These are phyloP conservation scores for Ephestia elutella DNA, from an alignment of 1,140 invertebrate genomes.

Conservation along the genomic window DNA sequence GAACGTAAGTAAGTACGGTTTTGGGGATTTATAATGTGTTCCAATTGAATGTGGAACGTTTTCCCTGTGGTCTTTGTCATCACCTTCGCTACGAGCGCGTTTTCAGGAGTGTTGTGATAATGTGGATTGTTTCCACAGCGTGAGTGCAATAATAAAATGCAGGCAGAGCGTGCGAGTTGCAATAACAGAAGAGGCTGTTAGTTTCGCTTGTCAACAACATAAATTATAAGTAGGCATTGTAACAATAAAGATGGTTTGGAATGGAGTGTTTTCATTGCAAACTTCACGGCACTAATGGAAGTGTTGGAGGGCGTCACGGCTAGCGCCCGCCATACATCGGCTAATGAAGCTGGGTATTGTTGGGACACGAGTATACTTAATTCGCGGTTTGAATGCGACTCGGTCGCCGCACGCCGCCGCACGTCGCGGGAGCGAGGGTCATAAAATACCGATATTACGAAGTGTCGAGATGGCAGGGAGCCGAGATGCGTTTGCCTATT, in stretches of 20 bases:
- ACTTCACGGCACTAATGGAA: conserved; percentile 54
- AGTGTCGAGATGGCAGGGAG: conserved; percentile 31
- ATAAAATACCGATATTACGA: conserved; percentile 46
- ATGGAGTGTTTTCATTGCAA: conserved; percentile 57
- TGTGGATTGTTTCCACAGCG: conserved; percentile 17
- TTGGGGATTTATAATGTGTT: conserved; percentile 59
- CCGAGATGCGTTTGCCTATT: neutral
- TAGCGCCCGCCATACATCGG: conserved; percentile 57
- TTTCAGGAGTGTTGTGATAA: conserved; percentile 19
- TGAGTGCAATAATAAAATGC: conserved; percentile 52
- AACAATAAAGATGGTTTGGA: conserved; percentile 49
- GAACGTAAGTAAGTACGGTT: conserved; percentile 59
- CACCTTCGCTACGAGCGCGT: conserved; percentile 13
- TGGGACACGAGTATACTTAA: conserved; percentile 55
- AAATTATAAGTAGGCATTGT: conserved; percentile 65
- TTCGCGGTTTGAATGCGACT: conserved; percentile 38
- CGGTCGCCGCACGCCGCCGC: conserved; percentile 26
- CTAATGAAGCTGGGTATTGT: conserved; percentile 66
- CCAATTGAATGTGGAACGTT: conserved; percentile 40
- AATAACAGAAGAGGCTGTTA: conserved; percentile 35
- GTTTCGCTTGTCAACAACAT: conserved; percentile 61
- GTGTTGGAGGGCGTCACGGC: conserved; percentile 52
- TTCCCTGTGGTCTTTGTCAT: conserved; percentile 31
- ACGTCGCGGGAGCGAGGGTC: conserved; percentile 35
- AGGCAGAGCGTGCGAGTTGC: conserved; percentile 35